Evolutionary conservation across 2,113 vertebrate species (phyloP).

Genomic region (Morone chrysops): DNA sequence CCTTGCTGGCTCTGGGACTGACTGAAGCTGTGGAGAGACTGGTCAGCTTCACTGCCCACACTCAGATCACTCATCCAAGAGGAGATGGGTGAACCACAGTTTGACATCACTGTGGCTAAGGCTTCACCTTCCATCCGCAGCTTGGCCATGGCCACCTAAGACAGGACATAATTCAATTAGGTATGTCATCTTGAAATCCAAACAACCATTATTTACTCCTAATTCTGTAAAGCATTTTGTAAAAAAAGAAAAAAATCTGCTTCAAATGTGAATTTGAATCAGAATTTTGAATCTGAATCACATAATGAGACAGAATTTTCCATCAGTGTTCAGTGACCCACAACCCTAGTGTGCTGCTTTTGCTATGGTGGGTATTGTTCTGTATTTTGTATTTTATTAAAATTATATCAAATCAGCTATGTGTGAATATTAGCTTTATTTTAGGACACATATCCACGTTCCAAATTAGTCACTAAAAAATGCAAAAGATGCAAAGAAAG

Average conservation of each 20-base stretch:
- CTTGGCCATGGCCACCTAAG: slow-evolving; percentile 89
- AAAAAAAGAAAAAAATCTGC: background rate
- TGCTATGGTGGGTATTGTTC: background rate
- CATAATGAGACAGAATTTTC: background rate
- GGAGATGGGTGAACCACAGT: slow-evolving; percentile 91
- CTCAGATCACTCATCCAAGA: slow-evolving; percentile 97
- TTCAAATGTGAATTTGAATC: background rate
- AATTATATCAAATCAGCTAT: background rate
- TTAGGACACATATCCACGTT: background rate
- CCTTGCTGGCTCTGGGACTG: slow-evolving; percentile 89
- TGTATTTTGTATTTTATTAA: background rate
- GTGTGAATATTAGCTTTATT: too few relatives aligned
- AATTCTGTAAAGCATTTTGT: background rate
- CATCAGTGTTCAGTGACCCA: background rate
- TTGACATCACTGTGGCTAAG: slow-evolving; percentile 78
- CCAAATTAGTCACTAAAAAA: slow-evolving; percentile 1
- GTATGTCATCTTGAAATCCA: background rate
- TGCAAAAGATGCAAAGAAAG: background rate
- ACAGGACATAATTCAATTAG: background rate
- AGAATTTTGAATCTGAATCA: background rate
- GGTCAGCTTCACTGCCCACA: slow-evolving; percentile 91
- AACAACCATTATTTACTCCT: background rate
- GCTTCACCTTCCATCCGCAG: slow-evolving; percentile 86
- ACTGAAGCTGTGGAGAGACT: slow-evolving; percentile 93
- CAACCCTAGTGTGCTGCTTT: background rate